phyloP scores from a whole-genome alignment of 1,140 invertebrate genomes.

The Mamestra configurata region DNA sequence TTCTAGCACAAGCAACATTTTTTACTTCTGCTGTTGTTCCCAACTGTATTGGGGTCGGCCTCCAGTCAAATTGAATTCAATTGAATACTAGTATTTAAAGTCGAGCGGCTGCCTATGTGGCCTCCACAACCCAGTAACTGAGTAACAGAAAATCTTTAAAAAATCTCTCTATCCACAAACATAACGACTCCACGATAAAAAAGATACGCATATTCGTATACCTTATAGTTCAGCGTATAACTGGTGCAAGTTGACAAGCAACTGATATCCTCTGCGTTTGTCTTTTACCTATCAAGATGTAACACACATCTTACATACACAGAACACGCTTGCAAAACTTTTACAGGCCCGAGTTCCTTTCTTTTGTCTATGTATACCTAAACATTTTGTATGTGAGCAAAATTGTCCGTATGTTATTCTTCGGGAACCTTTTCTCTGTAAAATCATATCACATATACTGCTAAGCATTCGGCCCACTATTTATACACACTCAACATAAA shows the following conservation, averaged over 20 bases:
- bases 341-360: neutral
- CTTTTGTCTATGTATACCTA: no score
- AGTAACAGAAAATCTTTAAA: no score
- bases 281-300: slow-evolving; percentile 5
- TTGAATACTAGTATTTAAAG: no score
- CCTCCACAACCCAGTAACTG: no score
- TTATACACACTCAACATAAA: slow-evolving; percentile 41
- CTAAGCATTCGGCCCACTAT: neutral
- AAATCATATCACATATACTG: neutral
- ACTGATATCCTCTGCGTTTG: neutral
- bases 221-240: neutral
- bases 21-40: no score
- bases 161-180: no score
- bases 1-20: no score
- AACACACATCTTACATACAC: no score
- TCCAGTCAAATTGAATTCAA: no score
- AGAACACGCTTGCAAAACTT: neutral
- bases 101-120: no score
- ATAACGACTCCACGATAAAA: neutral
- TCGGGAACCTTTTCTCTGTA: neutral
- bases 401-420: slow-evolving; percentile 3
- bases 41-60: no score
- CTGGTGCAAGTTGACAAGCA: neutral
- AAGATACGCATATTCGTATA: neutral
- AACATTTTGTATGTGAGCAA: neutral